Evolutionary conservation across 2,113 vertebrate species (phyloP), one percentile per base, ranked within the genome.

Genomic region (Donacobius atricapilla): DNA sequence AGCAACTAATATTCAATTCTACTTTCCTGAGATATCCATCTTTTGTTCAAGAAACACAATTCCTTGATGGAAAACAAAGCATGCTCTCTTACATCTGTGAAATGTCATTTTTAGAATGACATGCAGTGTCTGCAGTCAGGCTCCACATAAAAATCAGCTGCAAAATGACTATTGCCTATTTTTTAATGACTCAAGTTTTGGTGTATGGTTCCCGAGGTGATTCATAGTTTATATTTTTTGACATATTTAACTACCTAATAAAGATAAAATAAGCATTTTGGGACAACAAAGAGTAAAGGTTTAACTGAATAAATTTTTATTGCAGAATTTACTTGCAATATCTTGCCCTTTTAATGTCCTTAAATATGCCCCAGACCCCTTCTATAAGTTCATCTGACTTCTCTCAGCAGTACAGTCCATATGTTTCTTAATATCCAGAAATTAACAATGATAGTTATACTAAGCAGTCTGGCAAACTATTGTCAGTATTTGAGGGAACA

Each of bases 381-480:
- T 83, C 25, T 73, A 54, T 88, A 73, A 88, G 16, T 91, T 92
- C 51, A 60, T 86, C 24, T 61, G 31, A 56, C 39, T 81, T 69
- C 25, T 83, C 77, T 94, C 81, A 88, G 24, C n/a, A 88, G 39
- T 86, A 31, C 33, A 68, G 58, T 77, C 83, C 71, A 84, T 86
- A 96, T 94, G 78, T 73, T 63, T 91, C 76, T 80, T 94, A 95
- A 90, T 88, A 89, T 72, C 53, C 83, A 87, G 44, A 96, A 92
- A 96, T 94, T 95, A 94, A 82, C 57, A 63, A 40, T 70, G 18
- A 39, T 45, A 72, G 48, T 91, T 93, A 80, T 48, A 80, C 27
- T 31, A 94, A 89, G 30, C 42, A 91, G n/a, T 35, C 40, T 95
- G 75, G 40, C 23, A 94, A 92, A 87, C 16, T 76, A 66, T 51